Conservation (phyloP, 2,113 vertebrate genomes). For the Conger conger region DNA sequence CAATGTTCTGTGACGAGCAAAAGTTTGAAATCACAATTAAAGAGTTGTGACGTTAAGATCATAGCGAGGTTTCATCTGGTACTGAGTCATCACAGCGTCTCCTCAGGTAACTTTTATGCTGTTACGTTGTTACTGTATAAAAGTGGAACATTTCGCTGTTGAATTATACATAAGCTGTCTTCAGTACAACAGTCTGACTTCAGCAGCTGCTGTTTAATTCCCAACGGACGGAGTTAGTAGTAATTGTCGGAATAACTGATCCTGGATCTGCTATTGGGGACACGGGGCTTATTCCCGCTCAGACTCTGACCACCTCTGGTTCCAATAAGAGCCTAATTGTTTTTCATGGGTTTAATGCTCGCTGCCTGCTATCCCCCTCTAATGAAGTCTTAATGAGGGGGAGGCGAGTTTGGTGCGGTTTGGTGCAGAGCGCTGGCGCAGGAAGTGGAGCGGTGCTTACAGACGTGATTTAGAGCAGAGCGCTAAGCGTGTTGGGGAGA, state of each 20-base stretch:
- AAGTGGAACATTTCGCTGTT: no score
- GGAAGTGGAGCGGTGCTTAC: background rate
- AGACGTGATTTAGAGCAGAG: background rate
- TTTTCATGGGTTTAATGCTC: conserved; percentile 30
- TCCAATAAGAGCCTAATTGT: conserved; percentile 30
- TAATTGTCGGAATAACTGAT: background rate
- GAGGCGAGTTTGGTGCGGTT: background rate
- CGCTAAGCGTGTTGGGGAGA: background rate
- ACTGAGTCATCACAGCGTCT: background rate
- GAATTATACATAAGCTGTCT: no score
- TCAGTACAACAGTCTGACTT: background rate
- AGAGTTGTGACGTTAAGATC: background rate
- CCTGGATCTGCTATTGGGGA: background rate
- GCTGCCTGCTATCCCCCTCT: conserved; percentile 2
- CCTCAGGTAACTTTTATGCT: no score
- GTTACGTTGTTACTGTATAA: no score
- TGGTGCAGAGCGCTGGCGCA: background rate
- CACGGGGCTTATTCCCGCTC: background rate
- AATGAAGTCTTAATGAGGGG: conserved; percentile 24
- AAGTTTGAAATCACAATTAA: background rate
- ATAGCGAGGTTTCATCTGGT: background rate
- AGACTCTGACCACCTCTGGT: conserved; percentile 10
- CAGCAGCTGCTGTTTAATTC: background rate
- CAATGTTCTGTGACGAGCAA: background rate
- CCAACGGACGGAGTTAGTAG: no score